These are phyloP conservation scores for Poecilus cupreus DNA, from an alignment of 2,888 invertebrate species.

Conservation along the genomic window DNA sequence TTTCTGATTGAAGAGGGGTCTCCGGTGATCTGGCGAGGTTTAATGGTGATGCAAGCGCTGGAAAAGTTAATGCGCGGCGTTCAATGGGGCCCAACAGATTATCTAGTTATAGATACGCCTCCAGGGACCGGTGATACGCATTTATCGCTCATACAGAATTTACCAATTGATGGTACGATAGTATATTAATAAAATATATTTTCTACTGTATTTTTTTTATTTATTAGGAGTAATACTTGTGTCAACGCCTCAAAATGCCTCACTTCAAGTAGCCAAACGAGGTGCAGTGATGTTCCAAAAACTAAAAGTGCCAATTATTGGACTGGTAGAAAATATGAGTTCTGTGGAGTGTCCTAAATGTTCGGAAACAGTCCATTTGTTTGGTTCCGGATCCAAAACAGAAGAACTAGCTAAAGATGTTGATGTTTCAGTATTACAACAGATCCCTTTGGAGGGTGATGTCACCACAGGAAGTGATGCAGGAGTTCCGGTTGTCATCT, in stretches of 20 bases:
- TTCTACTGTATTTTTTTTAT: neutral
- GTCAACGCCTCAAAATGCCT: constrained; percentile 93
- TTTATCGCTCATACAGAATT: constrained; percentile 91
- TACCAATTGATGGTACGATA: constrained; percentile 84
- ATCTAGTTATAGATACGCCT: constrained; percentile 94
- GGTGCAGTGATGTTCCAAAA: constrained; percentile 93
- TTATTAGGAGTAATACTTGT: constrained; percentile 87
- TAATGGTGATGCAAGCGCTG: constrained; percentile 97
- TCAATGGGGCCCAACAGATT: constrained; percentile 92
- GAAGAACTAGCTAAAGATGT: constrained; percentile 79
- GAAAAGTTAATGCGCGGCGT: constrained; percentile 90
- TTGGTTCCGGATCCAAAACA: constrained; percentile 80
- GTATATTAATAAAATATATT: neutral
- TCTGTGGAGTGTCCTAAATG: constrained; percentile 86
- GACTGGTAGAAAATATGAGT: constrained; percentile 95
- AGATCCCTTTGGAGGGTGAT: constrained; percentile 82
- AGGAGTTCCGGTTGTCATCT: constrained; percentile 85
- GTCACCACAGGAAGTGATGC: constrained; percentile 83
- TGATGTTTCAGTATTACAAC: constrained; percentile 80
- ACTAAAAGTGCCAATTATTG: constrained; percentile 87
- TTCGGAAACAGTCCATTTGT: constrained; percentile 82
- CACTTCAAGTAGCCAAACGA: constrained; percentile 88
- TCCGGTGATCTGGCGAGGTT: constrained; percentile 95
- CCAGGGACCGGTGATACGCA: constrained; percentile 98
- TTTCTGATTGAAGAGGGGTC: constrained; percentile 89